These are phyloP conservation scores for Cyanocitta stelleri DNA, from an alignment of 2,113 vertebrate species.

Conservation along the genomic window DNA sequence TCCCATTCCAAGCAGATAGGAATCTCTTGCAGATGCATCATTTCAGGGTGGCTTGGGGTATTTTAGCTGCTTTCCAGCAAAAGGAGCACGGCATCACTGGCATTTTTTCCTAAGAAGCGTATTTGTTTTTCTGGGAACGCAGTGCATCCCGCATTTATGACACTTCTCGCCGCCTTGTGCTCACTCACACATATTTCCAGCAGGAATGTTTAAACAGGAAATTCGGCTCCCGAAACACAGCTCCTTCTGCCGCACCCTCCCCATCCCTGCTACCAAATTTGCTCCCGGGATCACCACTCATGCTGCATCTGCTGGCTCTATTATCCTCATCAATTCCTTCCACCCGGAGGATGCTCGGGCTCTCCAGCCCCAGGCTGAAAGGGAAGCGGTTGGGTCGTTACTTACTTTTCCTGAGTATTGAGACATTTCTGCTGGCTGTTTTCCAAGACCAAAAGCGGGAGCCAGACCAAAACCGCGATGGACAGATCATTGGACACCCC, in stretches of 20 bases:
- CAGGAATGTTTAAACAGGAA: conserved; percentile 9
- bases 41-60: neutral
- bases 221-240: neutral
- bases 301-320: rapidly evolving
- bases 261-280: neutral
- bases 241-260: neutral
- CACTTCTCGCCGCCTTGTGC: neutral
- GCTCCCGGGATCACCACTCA: neutral
- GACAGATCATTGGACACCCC: conserved; percentile 63
- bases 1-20: neutral
- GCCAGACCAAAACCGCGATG: conserved; percentile 59
- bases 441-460: conserved; percentile 66
- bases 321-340: neutral
- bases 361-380: neutral
- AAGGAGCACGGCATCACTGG: neutral
- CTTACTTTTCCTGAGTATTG: conserved; percentile 92
- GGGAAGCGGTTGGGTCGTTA: neutral
- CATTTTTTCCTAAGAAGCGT: neutral
- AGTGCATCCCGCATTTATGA: neutral
- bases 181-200: neutral
- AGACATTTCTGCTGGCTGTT: conserved; percentile 79
- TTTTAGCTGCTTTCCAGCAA: neutral
- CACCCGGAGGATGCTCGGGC: neutral
- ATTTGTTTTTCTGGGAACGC: neutral
- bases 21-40: neutral